Percentiles rank a stretch among this genome's conserved stretches.
phyloP scores from a whole-genome alignment of 2,113 vertebrate species.

The Lophius piscatorius region DNA sequence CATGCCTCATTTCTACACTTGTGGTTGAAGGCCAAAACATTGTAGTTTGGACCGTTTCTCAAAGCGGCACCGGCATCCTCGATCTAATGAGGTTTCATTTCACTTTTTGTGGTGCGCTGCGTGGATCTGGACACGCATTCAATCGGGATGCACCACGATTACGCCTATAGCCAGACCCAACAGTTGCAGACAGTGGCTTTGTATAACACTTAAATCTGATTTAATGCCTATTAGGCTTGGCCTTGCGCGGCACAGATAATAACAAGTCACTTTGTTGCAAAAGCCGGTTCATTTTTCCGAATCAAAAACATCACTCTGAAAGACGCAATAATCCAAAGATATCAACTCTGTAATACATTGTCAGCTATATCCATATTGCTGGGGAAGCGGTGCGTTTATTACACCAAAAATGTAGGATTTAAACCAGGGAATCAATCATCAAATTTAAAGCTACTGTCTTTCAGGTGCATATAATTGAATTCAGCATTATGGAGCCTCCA shows the following conservation, averaged over 20 bases:
- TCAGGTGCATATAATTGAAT: constrained; percentile 78
- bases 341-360: constrained; percentile 53
- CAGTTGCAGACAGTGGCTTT: constrained; percentile 77
- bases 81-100: constrained; percentile 33
- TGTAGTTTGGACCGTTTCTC: constrained; percentile 46
- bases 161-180: constrained; percentile 71
- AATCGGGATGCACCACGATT: constrained; percentile 49
- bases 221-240: constrained; percentile 80
- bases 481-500: constrained; percentile 74
- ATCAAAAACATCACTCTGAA: constrained; percentile 41
- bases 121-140: constrained; percentile 65
- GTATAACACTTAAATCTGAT: constrained; percentile 80
- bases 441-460: constrained; percentile 75
- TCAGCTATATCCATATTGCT: constrained; percentile 35
- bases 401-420: constrained; percentile 66
- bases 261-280: constrained; percentile 73
- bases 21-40: constrained; percentile 75
- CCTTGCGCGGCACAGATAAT: constrained; percentile 71
- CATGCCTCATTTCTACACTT: constrained; percentile 86
- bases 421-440: constrained; percentile 67
- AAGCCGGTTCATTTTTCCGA: constrained; percentile 4
- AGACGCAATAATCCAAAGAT: constrained; percentile 50
- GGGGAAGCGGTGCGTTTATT: constrained; percentile 49
- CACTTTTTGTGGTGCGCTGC: constrained; percentile 46
- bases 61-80: constrained; percentile 25